These are phyloP conservation scores for Sterna hirundo DNA, from an alignment of 2,113 vertebrate species.

Conservation along the genomic window DNA sequence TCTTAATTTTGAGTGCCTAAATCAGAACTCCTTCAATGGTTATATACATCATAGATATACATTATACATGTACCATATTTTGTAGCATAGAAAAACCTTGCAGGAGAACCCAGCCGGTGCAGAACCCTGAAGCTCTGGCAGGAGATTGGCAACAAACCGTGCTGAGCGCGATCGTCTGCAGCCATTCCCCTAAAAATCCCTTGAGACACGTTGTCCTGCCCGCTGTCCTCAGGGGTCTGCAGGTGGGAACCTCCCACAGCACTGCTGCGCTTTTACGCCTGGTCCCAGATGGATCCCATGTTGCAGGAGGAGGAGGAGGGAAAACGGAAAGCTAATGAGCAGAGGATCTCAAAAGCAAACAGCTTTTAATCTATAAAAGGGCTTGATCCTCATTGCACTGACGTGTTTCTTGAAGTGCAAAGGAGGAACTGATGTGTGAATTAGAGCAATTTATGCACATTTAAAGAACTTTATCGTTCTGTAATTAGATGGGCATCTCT, in stretches of 20 bases:
- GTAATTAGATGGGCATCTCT: background rate
- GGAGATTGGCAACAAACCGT: rapidly evolving
- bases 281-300: background rate
- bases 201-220: background rate
- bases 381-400: background rate
- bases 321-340: background rate
- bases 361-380: background rate
- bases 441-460: background rate
- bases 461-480: background rate
- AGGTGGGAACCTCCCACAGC: background rate
- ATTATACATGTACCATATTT: too few relatives aligned
- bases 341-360: background rate
- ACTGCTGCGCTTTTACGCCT: rapidly evolving
- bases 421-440: background rate
- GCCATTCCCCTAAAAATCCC: background rate
- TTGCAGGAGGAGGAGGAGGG: background rate
- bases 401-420: background rate
- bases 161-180: rapidly evolving
- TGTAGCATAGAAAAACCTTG: background rate
- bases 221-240: background rate
- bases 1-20: background rate
- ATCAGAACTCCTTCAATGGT: background rate
- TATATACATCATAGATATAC: background rate
- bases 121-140: background rate
- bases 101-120: background rate